phyloP scores from a whole-genome alignment of 2,888 invertebrate genomes.

The Amphipoea oculea region DNA sequence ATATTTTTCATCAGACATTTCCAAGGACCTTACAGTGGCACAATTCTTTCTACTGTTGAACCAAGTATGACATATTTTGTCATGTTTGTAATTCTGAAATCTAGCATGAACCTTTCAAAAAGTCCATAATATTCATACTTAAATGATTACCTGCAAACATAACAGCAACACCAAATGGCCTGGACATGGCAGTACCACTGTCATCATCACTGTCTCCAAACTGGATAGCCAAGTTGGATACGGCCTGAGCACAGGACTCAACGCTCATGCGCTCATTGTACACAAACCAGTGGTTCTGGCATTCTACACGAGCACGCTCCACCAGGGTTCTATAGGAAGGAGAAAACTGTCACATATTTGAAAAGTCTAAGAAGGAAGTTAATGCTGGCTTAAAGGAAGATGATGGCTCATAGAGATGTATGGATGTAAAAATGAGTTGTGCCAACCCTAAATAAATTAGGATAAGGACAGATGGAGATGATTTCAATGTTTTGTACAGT shows the following conservation, averaged over 20 bases:
- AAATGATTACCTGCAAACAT: conserved; percentile 94
- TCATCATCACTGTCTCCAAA: conserved; percentile 99
- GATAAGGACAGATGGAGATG: neutral
- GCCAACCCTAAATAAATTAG: neutral
- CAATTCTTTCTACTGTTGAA: neutral
- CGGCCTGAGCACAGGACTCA: conserved; percentile 99
- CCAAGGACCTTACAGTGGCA: neutral
- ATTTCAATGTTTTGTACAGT: neutral
- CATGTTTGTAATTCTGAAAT: neutral
- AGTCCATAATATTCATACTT: neutral
- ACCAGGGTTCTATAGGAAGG: conserved; percentile 93
- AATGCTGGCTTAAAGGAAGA: too few species aligned
- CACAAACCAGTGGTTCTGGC: conserved; percentile 99
- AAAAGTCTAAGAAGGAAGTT: neutral
- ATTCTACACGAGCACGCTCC: conserved; percentile 98
- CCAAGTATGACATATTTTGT: neutral
- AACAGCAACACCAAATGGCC: conserved; percentile 99
- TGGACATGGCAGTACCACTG: conserved; percentile 98
- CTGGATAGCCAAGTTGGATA: conserved; percentile 99
- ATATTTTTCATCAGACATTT: neutral
- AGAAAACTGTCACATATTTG: neutral
- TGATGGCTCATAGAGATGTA: neutral
- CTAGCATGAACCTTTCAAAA: neutral
- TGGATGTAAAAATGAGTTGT: neutral
- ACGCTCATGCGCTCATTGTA: conserved; percentile 99